These are phyloP conservation scores for Mycteria americana DNA, from an alignment of 2,797 vertebrate genomes.

Conservation along the genomic window DNA sequence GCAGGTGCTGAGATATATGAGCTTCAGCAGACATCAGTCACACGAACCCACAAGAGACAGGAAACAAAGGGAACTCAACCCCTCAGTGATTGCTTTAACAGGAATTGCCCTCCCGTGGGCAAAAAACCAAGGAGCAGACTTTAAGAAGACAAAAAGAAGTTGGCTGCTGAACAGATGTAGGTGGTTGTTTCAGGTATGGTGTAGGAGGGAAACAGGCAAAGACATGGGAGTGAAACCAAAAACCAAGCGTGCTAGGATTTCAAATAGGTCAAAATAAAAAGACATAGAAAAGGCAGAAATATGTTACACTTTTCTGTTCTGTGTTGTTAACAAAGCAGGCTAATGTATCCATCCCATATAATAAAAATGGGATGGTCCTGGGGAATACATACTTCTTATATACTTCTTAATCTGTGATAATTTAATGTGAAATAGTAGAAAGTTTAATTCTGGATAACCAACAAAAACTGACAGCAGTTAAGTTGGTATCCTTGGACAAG, in stretches of 20 bases:
- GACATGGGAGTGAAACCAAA: not conserved
- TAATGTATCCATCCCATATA: not conserved
- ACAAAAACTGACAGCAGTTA: not conserved
- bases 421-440: not conserved
- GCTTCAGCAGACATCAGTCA: not conserved
- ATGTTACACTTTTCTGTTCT: not conserved
- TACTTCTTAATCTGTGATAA: not conserved
- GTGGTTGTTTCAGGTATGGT: not conserved
- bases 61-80: not conserved
- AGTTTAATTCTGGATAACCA: not conserved
- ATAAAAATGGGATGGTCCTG: not conserved
- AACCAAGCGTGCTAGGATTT: not conserved
- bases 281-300: not conserved
- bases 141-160: not conserved
- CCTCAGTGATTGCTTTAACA: not conserved
- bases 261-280: not conserved
- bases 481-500: not conserved
- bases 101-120: not conserved
- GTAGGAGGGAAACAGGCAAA: not conserved
- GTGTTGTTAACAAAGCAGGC: not conserved
- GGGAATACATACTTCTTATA: not conserved
- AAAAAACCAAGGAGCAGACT: not conserved
- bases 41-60: rapidly evolving
- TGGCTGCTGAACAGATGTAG: not conserved
- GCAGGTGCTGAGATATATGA: not conserved